Base-by-base conservation (phyloP, 2,888 invertebrate species). In the Elaeidobius kamerunicus region DNA sequence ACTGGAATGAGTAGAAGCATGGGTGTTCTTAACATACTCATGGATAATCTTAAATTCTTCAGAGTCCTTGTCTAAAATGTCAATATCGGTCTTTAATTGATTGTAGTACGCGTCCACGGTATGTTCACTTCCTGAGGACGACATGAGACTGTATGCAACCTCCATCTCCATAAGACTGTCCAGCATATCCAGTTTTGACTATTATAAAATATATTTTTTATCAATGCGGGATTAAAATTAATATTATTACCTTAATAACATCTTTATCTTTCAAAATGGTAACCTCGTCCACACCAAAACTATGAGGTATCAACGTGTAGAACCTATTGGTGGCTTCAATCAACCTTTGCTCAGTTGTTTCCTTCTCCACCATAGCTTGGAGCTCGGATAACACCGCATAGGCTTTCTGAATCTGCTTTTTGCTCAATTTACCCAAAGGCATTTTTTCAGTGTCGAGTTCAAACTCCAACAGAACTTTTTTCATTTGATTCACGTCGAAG, bases 391-490 rank as follows among this genome's bases (percentile, higher is more conserved):
- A 75, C 1, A 96, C 87, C 43, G 74, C 74, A 69, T 88, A 97
- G 0, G 97, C 98, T 27, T 82, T 77, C 66, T 89, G 84, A 50
- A 99, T 86, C 76, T 96, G 94, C 48, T 86, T 85, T 69, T 89
- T 86, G 1, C 95, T 95, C 9, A 99, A 73, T 75, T 98, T 98
- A 16, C 98, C 99, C 6, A 99, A 75, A 0, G 99, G 99, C 98
- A 99, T 97, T 75, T 98, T 97, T 58, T 95, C 93, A 63, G 91
- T 82, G 72, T 99, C 98, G 61, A 99, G 77, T 78, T 99, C 95
- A 74, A 95, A 97, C 69, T 97, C 95, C 67, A 90, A 71, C 83
- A 99, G 84, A 0, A 91, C 87, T 69, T 84, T 84, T 69, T 94
- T 94, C 97, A 99, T 98, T 5, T 79, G 76, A 53, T 90, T 81